phyloP scores from a whole-genome alignment of 2,888 invertebrate genomes.

The Clanis bilineata region DNA sequence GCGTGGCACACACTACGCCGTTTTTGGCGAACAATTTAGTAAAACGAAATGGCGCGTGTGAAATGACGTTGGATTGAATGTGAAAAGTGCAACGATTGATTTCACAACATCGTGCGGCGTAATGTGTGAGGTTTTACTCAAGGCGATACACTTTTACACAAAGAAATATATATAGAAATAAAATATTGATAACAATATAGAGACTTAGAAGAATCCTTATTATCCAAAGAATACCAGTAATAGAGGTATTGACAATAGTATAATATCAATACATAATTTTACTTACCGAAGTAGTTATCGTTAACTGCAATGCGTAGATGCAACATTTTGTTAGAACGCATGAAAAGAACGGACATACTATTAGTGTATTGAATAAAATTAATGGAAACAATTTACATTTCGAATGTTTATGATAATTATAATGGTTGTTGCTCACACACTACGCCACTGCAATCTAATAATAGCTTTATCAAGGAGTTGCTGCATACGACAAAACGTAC shows the following conservation, averaged over 20 bases:
- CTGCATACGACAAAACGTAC: not conserved
- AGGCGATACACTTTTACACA: slow-evolving; percentile 4
- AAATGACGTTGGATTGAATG: not conserved
- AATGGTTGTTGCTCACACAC: slow-evolving; percentile 33
- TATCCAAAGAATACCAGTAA: slow-evolving; percentile 21
- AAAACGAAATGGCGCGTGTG: slow-evolving; percentile 6
- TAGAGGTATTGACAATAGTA: slow-evolving; percentile 25
- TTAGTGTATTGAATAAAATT: slow-evolving; percentile 42
- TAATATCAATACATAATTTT: slow-evolving; percentile 34
- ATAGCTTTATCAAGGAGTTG: not conserved
- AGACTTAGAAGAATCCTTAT: not conserved
- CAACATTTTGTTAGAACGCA: slow-evolving; percentile 73
- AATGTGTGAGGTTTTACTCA: slow-evolving; percentile 21
- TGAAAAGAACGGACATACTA: slow-evolving; percentile 65
- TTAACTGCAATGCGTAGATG: slow-evolving; percentile 89
- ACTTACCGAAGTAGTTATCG: slow-evolving; percentile 99
- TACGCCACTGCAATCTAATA: slow-evolving; percentile 28
- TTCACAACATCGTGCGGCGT: slow-evolving; percentile 4
- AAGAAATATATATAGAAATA: slow-evolving; percentile 17
- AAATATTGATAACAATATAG: slow-evolving; percentile 12
- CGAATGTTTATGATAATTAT: slow-evolving; percentile 16
- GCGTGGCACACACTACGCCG: slow-evolving; percentile 12
- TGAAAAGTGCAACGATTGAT: slow-evolving; percentile 10
- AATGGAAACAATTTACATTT: slow-evolving; percentile 24
- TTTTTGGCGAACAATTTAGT: not conserved